These are phyloP conservation scores for Trachelipus rathkii DNA, from an alignment of 1,140 invertebrate genomes.

Conservation along the genomic window DNA sequence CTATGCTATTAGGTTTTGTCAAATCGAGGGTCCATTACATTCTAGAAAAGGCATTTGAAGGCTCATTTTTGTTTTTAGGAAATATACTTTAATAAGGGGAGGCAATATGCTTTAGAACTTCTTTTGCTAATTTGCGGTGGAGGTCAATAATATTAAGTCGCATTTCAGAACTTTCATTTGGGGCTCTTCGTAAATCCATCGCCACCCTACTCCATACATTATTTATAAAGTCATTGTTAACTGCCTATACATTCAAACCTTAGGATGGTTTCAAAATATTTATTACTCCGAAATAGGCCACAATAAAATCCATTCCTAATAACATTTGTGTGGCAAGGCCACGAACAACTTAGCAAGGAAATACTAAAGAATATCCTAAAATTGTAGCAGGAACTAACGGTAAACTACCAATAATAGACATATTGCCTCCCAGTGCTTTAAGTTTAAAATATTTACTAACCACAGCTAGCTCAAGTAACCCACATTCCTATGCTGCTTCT, in stretches of 20 bases:
- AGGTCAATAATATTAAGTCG: background rate
- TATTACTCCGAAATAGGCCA: constrained; percentile 1
- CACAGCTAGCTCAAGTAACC: background rate
- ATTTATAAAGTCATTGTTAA: background rate
- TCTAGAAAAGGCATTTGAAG: background rate
- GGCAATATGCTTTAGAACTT: background rate
- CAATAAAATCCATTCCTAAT: constrained; percentile 1
- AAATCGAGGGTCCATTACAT: background rate
- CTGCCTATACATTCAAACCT: background rate
- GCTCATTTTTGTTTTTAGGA: background rate
- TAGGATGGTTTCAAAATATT: background rate
- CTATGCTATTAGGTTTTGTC: background rate
- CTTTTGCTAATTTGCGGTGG: background rate
- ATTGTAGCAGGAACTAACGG: background rate
- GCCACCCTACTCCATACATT: background rate
- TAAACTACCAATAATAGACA: background rate
- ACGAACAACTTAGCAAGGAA: background rate
- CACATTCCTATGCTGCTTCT: background rate
- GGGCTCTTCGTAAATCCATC: background rate
- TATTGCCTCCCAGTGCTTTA: background rate
- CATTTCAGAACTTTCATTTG: background rate
- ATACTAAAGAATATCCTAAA: background rate
- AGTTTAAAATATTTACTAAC: constrained; percentile 1
- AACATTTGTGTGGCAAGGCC: background rate
- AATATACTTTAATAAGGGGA: background rate